Evolutionary conservation across 2,888 invertebrate genomes (phyloP).

Genomic region (Melinopterus prodromus): DNA sequence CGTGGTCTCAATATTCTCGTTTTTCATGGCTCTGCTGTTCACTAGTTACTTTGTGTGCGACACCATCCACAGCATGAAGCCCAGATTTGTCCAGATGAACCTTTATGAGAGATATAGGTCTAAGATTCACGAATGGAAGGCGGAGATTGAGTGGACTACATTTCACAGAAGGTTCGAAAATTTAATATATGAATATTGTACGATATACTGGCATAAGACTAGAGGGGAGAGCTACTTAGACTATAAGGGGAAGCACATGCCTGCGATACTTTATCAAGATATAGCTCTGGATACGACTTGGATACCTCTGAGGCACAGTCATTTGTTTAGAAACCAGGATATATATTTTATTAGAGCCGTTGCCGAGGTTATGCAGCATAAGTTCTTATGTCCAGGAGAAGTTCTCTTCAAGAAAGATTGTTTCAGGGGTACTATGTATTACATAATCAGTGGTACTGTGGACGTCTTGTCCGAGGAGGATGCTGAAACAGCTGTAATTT

Average conservation of each 20-base stretch:
- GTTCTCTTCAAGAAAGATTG: slow-evolving; percentile 32
- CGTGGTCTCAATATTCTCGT: slow-evolving; percentile 19
- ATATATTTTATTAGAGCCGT: slow-evolving; percentile 42
- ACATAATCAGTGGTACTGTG: slow-evolving; percentile 44
- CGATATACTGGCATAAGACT: slow-evolving; percentile 25
- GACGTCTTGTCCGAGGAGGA: slow-evolving; percentile 48
- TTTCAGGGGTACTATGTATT: slow-evolving; percentile 43
- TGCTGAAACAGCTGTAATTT: slow-evolving; percentile 46
- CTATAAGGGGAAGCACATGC: slow-evolving; percentile 37
- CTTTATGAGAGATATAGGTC: slow-evolving; percentile 19
- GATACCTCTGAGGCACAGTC: slow-evolving; percentile 44
- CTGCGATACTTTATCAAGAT: slow-evolving; percentile 39
- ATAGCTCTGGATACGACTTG: slow-evolving; percentile 43
- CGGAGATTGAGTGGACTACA: slow-evolving; percentile 25
- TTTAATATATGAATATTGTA: slow-evolving; percentile 24
- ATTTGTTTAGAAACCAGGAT: slow-evolving; percentile 43
- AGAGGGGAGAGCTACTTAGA: slow-evolving; percentile 15
- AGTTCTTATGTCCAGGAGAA: slow-evolving; percentile 44
- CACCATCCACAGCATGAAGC: slow-evolving; percentile 29
- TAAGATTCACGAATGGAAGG: slow-evolving; percentile 30
- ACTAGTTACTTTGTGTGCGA: slow-evolving; percentile 31
- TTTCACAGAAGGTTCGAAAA: slow-evolving; percentile 31
- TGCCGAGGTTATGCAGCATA: slow-evolving; percentile 39
- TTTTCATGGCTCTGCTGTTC: slow-evolving; percentile 26
- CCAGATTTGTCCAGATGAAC: slow-evolving; percentile 26